phyloP scores from a whole-genome alignment of 53 echinoderm and acorn worm species.

The Apostichopus leukothele region DNA sequence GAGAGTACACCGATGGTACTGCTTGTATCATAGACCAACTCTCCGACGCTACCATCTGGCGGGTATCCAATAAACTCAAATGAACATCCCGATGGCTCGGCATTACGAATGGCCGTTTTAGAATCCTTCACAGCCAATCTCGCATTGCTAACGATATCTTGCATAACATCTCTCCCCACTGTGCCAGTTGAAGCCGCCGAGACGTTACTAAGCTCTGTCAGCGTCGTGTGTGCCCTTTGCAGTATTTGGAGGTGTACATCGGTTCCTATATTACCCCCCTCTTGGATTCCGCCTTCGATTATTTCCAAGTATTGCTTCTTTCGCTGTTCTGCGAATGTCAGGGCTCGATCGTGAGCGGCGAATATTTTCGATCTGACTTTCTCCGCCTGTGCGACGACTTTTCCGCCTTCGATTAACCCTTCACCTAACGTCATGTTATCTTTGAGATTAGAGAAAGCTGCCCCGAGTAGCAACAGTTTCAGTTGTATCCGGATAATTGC shows the following conservation, averaged over 20 bases:
- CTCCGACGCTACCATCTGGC: conserved; percentile 38
- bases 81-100: neutral
- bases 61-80: conserved; percentile 44
- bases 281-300: neutral
- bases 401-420: conserved; percentile 6
- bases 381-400: conserved; percentile 22
- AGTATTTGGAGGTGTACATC: neutral
- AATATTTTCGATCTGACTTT: conserved; percentile 12
- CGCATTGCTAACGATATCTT: conserved; percentile 19
- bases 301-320: conserved; percentile 46
- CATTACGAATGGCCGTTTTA: neutral
- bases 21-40: conserved; percentile 28
- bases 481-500: neutral
- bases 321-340: conserved; percentile 20
- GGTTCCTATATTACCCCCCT: neutral
- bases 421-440: conserved; percentile 30
- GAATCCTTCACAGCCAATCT: neutral
- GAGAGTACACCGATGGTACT: conserved; percentile 24
- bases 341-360: conserved; percentile 17
- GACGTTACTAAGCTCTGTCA: neutral
- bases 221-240: neutral
- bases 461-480: conserved; percentile 26
- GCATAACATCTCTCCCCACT: conserved; percentile 8
- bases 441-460: conserved; percentile 13
- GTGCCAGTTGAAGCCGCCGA: neutral